These are phyloP conservation scores for Eurosta solidaginis DNA, from an alignment of 1,140 invertebrate species.

Conservation along the genomic window DNA sequence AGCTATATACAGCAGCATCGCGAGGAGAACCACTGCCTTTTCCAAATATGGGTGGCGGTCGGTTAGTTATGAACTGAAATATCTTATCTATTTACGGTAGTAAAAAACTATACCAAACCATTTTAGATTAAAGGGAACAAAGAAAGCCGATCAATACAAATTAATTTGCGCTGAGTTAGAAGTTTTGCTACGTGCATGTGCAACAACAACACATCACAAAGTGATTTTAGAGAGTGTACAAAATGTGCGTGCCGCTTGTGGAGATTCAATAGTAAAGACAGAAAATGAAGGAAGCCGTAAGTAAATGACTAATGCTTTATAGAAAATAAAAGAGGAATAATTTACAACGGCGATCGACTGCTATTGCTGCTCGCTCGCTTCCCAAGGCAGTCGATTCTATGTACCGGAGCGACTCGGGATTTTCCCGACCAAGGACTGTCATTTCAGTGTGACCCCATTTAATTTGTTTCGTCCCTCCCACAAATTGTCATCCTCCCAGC, in stretches of 20 bases:
- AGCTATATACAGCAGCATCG: constrained; percentile 80
- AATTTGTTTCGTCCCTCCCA: too few relatives aligned
- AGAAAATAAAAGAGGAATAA: too few relatives aligned
- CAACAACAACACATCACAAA: constrained; percentile 71
- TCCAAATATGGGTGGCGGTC: constrained; percentile 65
- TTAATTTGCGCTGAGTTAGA: constrained; percentile 90
- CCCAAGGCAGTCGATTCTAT: too few relatives aligned
- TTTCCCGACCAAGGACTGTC: too few relatives aligned
- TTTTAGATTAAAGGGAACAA: constrained; percentile 62
- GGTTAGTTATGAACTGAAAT: constrained; percentile 43
- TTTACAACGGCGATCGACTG: too few relatives aligned
- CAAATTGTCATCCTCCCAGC: too few relatives aligned
- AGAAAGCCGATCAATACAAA: constrained; percentile 87
- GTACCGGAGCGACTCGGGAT: too few relatives aligned
- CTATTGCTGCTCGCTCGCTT: too few relatives aligned
- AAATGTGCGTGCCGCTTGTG: constrained; percentile 69
- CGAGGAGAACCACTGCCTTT: constrained; percentile 79
- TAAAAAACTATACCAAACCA: background rate
- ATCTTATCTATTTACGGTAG: background rate
- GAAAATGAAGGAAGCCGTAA: constrained; percentile 66
- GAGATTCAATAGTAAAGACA: constrained; percentile 65
- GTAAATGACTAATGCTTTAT: too few relatives aligned
- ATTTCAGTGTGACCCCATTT: too few relatives aligned
- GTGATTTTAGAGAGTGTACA: constrained; percentile 82
- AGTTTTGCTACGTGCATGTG: constrained; percentile 77